Conservation (phyloP, 64 coral and sea anemone species). For the Stichodactyla mertensii region DNA sequence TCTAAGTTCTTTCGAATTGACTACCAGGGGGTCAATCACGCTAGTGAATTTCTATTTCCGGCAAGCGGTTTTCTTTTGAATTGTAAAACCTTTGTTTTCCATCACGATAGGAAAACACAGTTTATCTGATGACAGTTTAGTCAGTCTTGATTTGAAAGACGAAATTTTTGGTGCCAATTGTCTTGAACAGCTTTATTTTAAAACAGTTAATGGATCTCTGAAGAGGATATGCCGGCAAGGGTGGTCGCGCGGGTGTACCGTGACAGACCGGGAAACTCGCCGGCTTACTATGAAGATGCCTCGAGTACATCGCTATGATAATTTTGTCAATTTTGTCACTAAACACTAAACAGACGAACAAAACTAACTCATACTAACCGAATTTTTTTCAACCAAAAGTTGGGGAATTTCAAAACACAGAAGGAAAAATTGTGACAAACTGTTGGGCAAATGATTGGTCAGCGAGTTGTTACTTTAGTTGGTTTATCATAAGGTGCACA, state of each 20-base stretch:
- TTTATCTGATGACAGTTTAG: neutral
- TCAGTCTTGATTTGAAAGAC: neutral
- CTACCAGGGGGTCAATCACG: conserved; percentile 75
- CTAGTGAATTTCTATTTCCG: conserved; percentile 58
- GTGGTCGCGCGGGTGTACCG: neutral
- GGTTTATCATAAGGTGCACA: conserved; percentile 1
- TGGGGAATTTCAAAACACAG: neutral
- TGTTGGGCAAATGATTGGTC: neutral
- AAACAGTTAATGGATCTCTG: neutral
- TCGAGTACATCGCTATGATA: neutral
- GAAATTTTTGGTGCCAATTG: neutral
- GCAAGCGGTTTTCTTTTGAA: conserved; percentile 31
- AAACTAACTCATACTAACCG: neutral
- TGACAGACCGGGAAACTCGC: neutral
- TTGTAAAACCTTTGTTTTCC: neutral
- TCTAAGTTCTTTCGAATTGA: conserved; percentile 24
- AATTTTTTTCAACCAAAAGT: neutral
- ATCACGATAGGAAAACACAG: neutral
- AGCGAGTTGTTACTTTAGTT: neutral
- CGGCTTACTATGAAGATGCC: neutral
- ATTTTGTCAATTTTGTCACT: conserved; percentile 13
- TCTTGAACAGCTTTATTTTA: neutral
- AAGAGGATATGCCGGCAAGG: neutral
- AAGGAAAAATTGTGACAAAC: neutral
- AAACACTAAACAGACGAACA: neutral